Base-by-base conservation (phyloP, 2,113 vertebrate genomes). In the Myrmophylax atrothorax region DNA sequence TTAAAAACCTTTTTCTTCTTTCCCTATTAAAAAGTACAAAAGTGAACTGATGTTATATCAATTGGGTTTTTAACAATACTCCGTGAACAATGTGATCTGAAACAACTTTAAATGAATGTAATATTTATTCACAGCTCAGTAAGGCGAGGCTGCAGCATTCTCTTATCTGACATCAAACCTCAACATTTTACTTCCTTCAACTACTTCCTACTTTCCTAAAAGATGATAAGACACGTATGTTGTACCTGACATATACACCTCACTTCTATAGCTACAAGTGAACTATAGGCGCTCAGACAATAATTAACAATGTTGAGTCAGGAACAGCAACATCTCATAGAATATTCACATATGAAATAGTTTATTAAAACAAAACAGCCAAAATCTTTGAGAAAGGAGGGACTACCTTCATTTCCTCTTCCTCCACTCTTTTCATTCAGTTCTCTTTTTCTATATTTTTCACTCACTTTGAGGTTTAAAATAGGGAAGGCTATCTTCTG, bases 381-480 rank as follows among this genome's bases (percentile, higher is more conserved):
- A 38, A 83, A 44, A 25, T 46, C 7, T 31, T 62, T 79, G 13
- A 60, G 38, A 72, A 74, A 66, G 26, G 24, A 55, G 7, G 2
- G 14, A 58, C n/a, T 23, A 31, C 49, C 22, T 81, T n/a, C n/a
- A n/a, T n/a, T n/a, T 77, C 12, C 23, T 68, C 58, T 87, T 87
- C 50, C 44, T 75, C 13, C 6, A 1, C 6, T 76, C 56, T 93
- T 81, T 82, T 87, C 66, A 75, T 84, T 46, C 24, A 46, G 62
- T 50, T 89, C 38, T 59, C 25, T 8, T 84, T 89, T 87, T 44
- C 62, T 72, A 10, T 26, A 11, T 75, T 84, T 96, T 90, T 64
- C 49, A 75, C 73, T 93, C 60, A 90, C 66, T 58, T 91, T 79
- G 76, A 70, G 56, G 38, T 81, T 87, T 87, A 80, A 95, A 94